A percentile compares a stretch with the other conserved stretches of the same genome.
phyloP scores from a whole-genome alignment of 2,797 vertebrate genomes.

The Pangasius larnaudii region DNA sequence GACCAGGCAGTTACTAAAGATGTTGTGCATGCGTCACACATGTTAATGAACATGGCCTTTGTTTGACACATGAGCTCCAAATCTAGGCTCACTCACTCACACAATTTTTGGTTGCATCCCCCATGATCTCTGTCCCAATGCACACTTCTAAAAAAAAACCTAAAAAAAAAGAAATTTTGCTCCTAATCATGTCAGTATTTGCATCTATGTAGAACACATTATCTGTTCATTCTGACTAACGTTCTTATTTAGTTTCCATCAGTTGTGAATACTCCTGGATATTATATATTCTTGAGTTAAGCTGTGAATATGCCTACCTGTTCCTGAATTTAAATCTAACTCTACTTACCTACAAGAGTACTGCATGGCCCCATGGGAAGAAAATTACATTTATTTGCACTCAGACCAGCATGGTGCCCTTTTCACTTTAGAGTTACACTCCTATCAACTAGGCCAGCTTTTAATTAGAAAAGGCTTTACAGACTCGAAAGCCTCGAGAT shows the following conservation, averaged over 20 bases:
- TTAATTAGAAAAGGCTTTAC: constrained; percentile 40
- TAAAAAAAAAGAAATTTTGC: neutral
- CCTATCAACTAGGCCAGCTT: constrained; percentile 10
- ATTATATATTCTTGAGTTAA: neutral
- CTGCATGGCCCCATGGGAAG: neutral
- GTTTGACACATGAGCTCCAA: neutral
- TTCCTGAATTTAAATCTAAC: neutral
- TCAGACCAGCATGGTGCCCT: constrained; percentile 19
- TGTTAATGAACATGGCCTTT: neutral
- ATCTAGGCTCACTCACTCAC: neutral
- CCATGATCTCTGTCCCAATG: too few species aligned
- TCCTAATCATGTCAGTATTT: neutral
- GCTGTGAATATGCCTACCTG: neutral
- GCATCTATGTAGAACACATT: neutral
- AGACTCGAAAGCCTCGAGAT: neutral
- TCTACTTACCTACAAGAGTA: neutral
- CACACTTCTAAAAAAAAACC: too few species aligned
- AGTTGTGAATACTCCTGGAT: neutral
- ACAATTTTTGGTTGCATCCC: neutral
- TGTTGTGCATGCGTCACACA: neutral
- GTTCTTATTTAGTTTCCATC: neutral
- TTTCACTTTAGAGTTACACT: constrained; percentile 32
- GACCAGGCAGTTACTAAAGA: neutral
- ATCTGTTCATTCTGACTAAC: neutral
- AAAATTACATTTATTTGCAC: constrained; percentile 18